Evolutionary conservation across 1,140 invertebrate species (phyloP).

Genomic region (Drosophila subobscura): DNA sequence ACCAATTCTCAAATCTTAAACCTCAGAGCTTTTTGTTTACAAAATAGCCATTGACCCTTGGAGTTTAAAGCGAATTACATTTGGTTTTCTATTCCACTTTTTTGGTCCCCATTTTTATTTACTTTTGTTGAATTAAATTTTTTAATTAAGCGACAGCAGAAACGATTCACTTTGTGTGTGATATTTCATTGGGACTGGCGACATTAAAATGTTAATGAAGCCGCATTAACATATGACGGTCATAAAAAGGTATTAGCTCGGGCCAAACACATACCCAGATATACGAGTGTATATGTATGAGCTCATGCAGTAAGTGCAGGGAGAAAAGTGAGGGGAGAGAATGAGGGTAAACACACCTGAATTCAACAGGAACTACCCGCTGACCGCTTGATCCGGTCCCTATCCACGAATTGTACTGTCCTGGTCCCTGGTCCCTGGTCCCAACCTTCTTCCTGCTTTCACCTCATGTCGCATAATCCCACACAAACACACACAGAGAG

Average conservation of each 20-base stretch:
- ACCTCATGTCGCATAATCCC: conserved; percentile 74
- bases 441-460: conserved; percentile 5
- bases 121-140: conserved; percentile 71
- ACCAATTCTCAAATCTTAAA: no score
- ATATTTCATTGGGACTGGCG: conserved; percentile 57
- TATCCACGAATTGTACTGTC: conserved; percentile 19
- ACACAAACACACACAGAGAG: conserved; percentile 14
- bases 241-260: conserved; percentile 78
- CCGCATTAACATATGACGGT: conserved; percentile 78
- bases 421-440: conserved; percentile 9
- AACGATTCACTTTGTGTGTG: conserved; percentile 23
- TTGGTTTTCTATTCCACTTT: conserved; percentile 17
- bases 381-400: conserved; percentile 72
- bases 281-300: conserved; percentile 38
- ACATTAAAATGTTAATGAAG: conserved; percentile 81
- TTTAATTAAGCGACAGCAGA: conserved; percentile 62
- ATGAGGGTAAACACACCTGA: conserved; percentile 27
- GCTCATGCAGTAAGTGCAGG: conserved; percentile 51
- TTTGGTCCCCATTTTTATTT: conserved; percentile 49
- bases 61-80: conserved; percentile 38
- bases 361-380: conserved; percentile 61
- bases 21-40: no score
- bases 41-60: background rate
- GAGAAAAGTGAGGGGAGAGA: background rate
- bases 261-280: conserved; percentile 44